Evolutionary conservation across 2,888 invertebrate genomes (phyloP).

Genomic region (Sericinus montela): DNA sequence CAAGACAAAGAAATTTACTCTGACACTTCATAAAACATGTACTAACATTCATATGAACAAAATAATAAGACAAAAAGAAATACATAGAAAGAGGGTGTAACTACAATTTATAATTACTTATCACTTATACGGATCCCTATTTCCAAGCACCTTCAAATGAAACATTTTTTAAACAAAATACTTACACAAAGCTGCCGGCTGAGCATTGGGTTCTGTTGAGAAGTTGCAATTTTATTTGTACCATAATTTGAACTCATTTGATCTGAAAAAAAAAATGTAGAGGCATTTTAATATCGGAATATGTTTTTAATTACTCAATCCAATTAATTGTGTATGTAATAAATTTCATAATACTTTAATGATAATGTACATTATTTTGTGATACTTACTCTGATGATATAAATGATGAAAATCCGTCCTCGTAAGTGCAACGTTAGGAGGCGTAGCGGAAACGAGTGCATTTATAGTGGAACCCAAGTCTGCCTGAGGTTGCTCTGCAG

Average conservation of each 20-base stretch:
- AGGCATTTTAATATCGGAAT: too few relatives aligned
- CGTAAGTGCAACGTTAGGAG: conserved; percentile 93
- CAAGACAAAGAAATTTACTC: too few relatives aligned
- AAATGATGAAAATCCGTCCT: conserved; percentile 78
- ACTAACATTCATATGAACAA: too few relatives aligned
- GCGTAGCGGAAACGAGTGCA: conserved; percentile 90
- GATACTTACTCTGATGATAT: conserved; percentile 64
- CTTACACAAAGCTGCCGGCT: conserved; percentile 90
- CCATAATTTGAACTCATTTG: conserved; percentile 71
- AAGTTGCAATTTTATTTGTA: conserved; percentile 81
- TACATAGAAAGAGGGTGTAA: too few relatives aligned
- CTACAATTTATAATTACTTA: too few relatives aligned
- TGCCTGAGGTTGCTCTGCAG: conserved; percentile 84
- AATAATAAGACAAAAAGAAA: too few relatives aligned
- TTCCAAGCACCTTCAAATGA: too few relatives aligned
- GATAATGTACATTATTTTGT: neutral
- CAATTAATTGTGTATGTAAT: too few relatives aligned
- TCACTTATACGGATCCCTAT: too few relatives aligned
- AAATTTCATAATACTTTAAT: too few relatives aligned
- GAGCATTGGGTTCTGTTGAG: conserved; percentile 93
- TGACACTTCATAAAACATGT: too few relatives aligned
- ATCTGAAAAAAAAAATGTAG: conserved; percentile 43
- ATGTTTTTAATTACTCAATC: too few relatives aligned
- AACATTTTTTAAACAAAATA: conserved; percentile 31
- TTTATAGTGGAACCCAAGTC: conserved; percentile 84